Percentiles rank a stretch among this genome's conserved stretches.
phyloP scores from a whole-genome alignment of 2,113 vertebrate species.

The Eidolon helvum region DNA sequence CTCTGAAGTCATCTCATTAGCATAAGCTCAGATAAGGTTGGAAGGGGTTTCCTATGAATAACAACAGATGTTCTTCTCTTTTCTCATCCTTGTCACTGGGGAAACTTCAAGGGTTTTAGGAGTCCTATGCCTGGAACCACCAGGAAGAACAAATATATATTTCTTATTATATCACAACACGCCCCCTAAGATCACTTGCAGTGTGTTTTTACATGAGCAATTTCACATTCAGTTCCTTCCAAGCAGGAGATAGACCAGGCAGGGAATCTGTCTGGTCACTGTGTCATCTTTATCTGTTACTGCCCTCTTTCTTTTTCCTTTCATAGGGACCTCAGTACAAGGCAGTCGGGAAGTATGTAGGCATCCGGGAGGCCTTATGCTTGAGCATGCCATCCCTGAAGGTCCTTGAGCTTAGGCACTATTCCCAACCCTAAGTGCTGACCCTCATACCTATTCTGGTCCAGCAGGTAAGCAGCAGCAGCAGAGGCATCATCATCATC shows the following conservation, averaged over 20 bases:
- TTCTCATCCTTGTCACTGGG: neutral
- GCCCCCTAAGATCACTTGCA: neutral
- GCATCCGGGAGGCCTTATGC: neutral
- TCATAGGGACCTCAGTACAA: neutral
- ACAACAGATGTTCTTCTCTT: neutral
- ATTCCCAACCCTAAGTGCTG: neutral
- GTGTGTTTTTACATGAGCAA: neutral
- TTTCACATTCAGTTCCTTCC: neutral
- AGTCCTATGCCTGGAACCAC: neutral
- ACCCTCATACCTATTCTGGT: neutral
- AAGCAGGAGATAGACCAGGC: neutral
- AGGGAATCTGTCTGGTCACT: neutral
- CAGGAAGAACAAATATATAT: neutral
- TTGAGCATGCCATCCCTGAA: neutral
- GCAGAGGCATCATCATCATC: neutral
- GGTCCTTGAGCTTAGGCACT: neutral
- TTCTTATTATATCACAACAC: neutral
- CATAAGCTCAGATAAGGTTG: neutral
- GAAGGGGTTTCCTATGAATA: neutral
- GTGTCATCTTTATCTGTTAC: neutral
- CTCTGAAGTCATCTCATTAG: neutral
- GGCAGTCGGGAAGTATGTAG: neutral
- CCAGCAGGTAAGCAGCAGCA: neutral
- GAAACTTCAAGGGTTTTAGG: neutral
- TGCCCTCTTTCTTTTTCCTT: neutral